phyloP scores from a whole-genome alignment of 2,888 invertebrate genomes.

The Eupithecia pulchellata region DNA sequence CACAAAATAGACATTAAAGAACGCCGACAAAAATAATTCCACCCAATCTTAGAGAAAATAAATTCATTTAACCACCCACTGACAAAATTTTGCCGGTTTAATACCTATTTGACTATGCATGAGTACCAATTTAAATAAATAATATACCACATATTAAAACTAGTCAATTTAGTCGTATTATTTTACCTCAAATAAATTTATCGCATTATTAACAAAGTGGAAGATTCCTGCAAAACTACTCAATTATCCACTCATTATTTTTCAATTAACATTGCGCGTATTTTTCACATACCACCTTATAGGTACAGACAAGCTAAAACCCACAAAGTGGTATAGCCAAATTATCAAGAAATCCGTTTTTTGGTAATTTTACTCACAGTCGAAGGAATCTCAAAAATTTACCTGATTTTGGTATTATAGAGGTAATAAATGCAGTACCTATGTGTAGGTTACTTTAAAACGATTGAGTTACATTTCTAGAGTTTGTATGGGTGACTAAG shows the following conservation, averaged over 20 bases:
- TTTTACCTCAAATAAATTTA: constrained; percentile 44
- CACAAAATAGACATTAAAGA: neutral
- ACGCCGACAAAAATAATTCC: neutral
- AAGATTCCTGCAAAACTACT: constrained; percentile 46
- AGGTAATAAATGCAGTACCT: neutral
- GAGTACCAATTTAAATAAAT: constrained; percentile 9
- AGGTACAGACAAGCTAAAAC: constrained; percentile 12
- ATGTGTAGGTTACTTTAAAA: neutral
- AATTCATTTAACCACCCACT: constrained; percentile 1
- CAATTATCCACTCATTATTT: constrained; percentile 53
- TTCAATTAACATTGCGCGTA: constrained; percentile 51
- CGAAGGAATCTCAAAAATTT: neutral
- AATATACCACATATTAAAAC: constrained; percentile 25
- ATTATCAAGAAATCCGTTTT: constrained; percentile 2
- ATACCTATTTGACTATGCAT: constrained; percentile 11
- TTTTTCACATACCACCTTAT: constrained; percentile 40
- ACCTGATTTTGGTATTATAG: neutral
- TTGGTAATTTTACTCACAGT: neutral
- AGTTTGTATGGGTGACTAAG: neutral
- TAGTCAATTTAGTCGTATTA: constrained; percentile 27
- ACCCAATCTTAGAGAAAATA: neutral
- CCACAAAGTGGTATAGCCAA: constrained; percentile 6
- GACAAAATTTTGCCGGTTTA: neutral
- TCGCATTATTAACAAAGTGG: constrained; percentile 42
- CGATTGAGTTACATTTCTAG: neutral